A percentile compares a stretch with the other conserved stretches of the same genome.
phyloP scores from a whole-genome alignment of 2,113 vertebrate genomes.

The Polyodon spathula region DNA sequence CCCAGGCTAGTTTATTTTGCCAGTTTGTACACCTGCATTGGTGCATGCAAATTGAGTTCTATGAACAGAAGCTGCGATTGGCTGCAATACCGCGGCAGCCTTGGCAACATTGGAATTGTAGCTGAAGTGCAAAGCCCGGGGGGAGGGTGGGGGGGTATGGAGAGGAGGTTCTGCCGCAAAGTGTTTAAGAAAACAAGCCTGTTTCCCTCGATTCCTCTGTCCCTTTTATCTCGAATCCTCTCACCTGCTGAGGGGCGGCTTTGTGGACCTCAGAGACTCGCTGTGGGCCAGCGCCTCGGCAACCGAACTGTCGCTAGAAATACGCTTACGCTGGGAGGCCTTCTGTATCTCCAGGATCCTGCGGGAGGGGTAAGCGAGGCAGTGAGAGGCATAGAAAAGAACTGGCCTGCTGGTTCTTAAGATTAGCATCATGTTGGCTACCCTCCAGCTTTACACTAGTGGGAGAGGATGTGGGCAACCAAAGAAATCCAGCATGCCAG shows the following conservation, averaged over 20 bases:
- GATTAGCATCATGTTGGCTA: no score
- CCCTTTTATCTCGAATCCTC: conserved; percentile 16
- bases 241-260: conserved; percentile 46
- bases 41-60: no score
- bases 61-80: background rate
- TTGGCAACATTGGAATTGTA: background rate
- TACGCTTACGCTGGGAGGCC: conserved; percentile 36
- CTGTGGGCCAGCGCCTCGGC: conserved; percentile 34
- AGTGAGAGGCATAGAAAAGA: background rate
- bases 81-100: background rate
- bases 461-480: no score
- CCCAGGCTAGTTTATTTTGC: background rate
- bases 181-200: conserved; percentile 3
- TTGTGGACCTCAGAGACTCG: conserved; percentile 32
- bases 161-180: conserved; percentile 1
- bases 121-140: background rate
- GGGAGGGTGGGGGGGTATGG: background rate
- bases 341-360: conserved; percentile 27
- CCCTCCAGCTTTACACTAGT: no score
- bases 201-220: background rate
- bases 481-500: no score
- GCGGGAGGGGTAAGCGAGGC: conserved; percentile 4
- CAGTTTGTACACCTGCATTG: background rate
- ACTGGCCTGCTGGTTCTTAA: background rate
- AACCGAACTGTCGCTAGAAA: conserved; percentile 48